Evolutionary conservation across 2,113 vertebrate species (phyloP), one percentile per base, ranked within the genome.

Genomic region (Plotosus lineatus): DNA sequence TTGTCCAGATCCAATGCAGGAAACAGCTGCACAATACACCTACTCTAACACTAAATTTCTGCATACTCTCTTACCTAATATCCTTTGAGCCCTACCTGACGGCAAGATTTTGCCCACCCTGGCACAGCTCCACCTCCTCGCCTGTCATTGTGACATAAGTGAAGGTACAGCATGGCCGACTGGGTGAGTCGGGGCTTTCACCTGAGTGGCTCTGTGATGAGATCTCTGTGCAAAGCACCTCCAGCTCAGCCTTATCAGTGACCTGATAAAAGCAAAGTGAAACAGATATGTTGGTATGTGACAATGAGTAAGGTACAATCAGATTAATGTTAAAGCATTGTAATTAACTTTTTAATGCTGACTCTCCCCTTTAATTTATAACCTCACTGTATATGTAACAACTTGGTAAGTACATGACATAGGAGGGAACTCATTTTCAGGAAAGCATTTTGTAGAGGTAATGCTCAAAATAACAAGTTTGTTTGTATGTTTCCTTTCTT

Each of bases 111-210:
- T 93, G 93, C 51, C 98, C 98, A 0, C 92, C 92, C 78, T 94
- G 92, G 85, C 98, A 98, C 12, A 99, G 94, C 88, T 99, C 98
- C 91, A 97, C 95, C 63, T 98, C 97, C 46, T 99, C 96, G 3
- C 97, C 96, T 0, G 94, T 95, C 96, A 99, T 96, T 26, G 95
- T 96, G 88, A 93, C 65, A 82, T 98, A 99, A 73, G 96, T 98
- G 88, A 99, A 99, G 42, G 95, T 95, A 90, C 97, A 98, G 93
- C 95, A 95, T 0, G 97, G 96, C 38, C 95, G 93, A 91, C 90
- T 95, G 38, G 98, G 98, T 0, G 95, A 95, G 77, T 99, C 97
- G 0, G 97, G 98, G 87, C 97, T 99, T 91, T 98, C 98, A 0
- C 92, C 93, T 0, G 94, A 94, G 38, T 97, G 93, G 83, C 97